Conservation (phyloP, 2,113 vertebrate genomes). For the Phodopus roborovskii region DNA sequence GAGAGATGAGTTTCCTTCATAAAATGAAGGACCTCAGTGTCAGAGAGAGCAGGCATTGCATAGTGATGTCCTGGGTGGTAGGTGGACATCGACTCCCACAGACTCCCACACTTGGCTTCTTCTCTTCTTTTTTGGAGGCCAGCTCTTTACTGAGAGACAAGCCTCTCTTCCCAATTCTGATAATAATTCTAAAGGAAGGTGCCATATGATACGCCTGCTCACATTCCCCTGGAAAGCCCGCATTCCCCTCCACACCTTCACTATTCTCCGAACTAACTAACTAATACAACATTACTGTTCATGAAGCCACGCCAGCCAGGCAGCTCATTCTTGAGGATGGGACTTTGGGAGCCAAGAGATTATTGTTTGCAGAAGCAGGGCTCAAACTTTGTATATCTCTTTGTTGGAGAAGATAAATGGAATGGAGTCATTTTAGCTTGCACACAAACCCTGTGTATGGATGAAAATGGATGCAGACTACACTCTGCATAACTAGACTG, state of each 20-base stretch:
- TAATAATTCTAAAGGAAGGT: neutral
- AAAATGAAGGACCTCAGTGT: neutral
- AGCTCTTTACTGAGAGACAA: neutral
- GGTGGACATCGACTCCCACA: neutral
- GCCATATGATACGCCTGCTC: neutral
- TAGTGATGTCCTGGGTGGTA: neutral
- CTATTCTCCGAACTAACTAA: neutral
- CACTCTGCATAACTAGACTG: neutral
- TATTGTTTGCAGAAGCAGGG: neutral
- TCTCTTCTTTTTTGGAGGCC: neutral
- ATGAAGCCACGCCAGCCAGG: neutral
- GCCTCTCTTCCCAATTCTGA: neutral
- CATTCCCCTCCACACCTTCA: neutral
- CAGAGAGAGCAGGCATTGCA: neutral
- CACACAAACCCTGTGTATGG: neutral
- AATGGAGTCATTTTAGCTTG: slow-evolving; percentile 38
- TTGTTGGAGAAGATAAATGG: neutral
- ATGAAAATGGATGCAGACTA: neutral
- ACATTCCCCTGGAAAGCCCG: neutral
- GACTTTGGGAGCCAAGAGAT: neutral
- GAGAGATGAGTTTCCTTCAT: neutral
- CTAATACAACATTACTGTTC: neutral
- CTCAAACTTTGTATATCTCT: neutral
- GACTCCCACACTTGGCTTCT: neutral
- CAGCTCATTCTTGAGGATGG: neutral